Percentiles rank a stretch among this genome's conserved stretches.
phyloP scores from a whole-genome alignment of 2,797 vertebrate genomes.

The Fistularia commersonii region DNA sequence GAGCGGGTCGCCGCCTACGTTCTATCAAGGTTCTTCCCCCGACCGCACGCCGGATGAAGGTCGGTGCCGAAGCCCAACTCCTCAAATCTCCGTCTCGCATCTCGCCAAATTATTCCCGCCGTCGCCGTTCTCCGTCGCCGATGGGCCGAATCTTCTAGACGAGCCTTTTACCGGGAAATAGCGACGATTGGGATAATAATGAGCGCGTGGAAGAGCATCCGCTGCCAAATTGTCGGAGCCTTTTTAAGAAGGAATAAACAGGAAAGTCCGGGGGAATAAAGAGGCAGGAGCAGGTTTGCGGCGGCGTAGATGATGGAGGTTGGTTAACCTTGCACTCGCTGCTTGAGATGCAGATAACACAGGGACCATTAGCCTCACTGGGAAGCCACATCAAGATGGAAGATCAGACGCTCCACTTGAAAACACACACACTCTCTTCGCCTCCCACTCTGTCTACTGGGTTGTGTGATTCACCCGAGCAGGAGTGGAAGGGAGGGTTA shows the following conservation, averaged over 20 bases:
- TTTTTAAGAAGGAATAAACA: slow-evolving; percentile 13
- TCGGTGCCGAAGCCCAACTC: too few relatives aligned
- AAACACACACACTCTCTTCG: slow-evolving; percentile 21
- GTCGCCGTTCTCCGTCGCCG: too few relatives aligned
- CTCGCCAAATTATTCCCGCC: too few relatives aligned
- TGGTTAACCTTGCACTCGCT: slow-evolving; percentile 41
- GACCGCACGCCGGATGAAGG: too few relatives aligned
- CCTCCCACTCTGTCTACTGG: slow-evolving; percentile 23
- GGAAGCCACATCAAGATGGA: slow-evolving; percentile 46
- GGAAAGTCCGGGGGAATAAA: slow-evolving; percentile 1
- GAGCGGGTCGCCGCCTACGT: too few relatives aligned
- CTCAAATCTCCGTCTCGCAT: too few relatives aligned
- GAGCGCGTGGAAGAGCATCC: not conserved
- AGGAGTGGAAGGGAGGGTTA: slow-evolving; percentile 25
- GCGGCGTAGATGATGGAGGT: slow-evolving; percentile 17
- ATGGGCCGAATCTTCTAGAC: too few relatives aligned
- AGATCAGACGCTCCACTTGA: slow-evolving; percentile 36
- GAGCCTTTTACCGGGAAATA: too few relatives aligned
- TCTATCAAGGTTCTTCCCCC: too few relatives aligned
- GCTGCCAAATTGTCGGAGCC: not conserved
- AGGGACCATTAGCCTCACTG: slow-evolving; percentile 45
- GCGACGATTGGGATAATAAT: not conserved
- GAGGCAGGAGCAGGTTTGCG: slow-evolving; percentile 14
- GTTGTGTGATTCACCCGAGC: slow-evolving; percentile 31
- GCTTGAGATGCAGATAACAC: slow-evolving; percentile 29